A percentile compares a stretch with the other conserved stretches of the same genome.
Evolutionary conservation across 2,888 invertebrate genomes (phyloP).

Genomic region (Agrotis puta): DNA sequence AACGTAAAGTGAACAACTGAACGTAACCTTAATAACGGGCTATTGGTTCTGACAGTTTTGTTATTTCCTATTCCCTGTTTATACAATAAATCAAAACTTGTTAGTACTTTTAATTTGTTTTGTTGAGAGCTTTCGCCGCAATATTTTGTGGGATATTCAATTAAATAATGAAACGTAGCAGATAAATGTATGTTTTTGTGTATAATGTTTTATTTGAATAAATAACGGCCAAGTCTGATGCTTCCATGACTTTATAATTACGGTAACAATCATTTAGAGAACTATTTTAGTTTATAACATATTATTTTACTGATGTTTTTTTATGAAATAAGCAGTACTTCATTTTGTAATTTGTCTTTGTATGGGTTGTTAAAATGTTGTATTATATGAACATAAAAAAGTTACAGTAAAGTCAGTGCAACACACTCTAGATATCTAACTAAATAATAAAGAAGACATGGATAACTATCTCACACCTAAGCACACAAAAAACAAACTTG

Average conservation of each 20-base stretch:
- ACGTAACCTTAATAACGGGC: conserved; percentile 23
- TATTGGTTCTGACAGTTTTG: conserved; percentile 33
- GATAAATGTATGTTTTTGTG: background rate
- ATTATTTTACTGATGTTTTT: no score
- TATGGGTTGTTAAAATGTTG: no score
- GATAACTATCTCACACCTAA: background rate
- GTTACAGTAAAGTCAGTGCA: no score
- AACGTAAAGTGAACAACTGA: conserved; percentile 36
- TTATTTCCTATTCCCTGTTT: conserved; percentile 19
- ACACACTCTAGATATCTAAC: background rate
- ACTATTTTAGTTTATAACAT: background rate
- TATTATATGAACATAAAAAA: no score
- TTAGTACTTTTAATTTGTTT: conserved; percentile 37
- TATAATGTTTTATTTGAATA: conserved; percentile 1
- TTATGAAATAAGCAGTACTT: no score
- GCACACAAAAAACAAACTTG: conserved; percentile 10
- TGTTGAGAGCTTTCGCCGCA: conserved; percentile 11
- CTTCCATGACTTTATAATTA: conserved; percentile 12
- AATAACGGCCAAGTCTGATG: background rate
- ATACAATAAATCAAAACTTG: conserved; percentile 35
- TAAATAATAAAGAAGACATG: background rate
- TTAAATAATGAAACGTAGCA: background rate
- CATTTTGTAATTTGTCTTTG: no score
- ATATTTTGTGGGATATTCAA: conserved; percentile 2
- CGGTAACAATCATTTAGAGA: conserved; percentile 19